Evolutionary conservation across 2,797 vertebrate species (phyloP).

Genomic region (Spinus olivaceus): DNA sequence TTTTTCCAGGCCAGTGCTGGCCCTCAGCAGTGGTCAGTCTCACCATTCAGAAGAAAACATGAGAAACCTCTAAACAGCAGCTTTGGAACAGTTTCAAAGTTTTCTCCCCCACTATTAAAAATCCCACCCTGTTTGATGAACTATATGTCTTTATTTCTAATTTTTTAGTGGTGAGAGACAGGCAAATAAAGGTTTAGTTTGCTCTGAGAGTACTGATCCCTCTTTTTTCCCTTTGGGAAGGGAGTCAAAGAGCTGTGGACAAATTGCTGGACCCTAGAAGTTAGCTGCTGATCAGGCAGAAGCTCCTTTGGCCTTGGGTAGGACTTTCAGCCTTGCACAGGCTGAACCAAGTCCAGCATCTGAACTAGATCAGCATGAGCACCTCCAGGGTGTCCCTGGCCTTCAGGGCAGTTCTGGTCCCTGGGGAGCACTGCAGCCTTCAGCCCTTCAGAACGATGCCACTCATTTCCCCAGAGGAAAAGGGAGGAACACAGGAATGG

Average conservation of each 20-base stretch:
- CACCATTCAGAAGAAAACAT: background rate
- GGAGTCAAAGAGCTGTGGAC: background rate
- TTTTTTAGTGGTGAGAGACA: background rate
- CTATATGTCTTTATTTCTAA: background rate
- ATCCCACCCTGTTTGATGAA: background rate
- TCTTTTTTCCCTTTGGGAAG: background rate
- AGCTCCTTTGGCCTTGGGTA: background rate
- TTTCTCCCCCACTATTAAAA: background rate
- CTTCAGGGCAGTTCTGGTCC: background rate
- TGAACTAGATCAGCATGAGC: rapidly evolving
- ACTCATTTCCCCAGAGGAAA: background rate
- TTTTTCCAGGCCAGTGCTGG: background rate
- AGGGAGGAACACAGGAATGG: background rate
- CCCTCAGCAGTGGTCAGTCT: background rate
- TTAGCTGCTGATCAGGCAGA: background rate
- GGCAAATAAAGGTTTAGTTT: background rate
- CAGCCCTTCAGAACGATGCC: background rate
- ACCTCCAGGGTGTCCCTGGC: background rate
- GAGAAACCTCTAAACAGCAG: background rate
- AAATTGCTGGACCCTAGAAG: background rate
- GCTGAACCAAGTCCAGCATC: background rate
- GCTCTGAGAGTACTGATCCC: background rate
- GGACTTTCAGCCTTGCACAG: background rate
- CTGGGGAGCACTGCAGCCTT: background rate
- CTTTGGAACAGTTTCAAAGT: background rate